phyloP scores from a whole-genome alignment of 2,797 vertebrate species.

The Podargus strigoides region DNA sequence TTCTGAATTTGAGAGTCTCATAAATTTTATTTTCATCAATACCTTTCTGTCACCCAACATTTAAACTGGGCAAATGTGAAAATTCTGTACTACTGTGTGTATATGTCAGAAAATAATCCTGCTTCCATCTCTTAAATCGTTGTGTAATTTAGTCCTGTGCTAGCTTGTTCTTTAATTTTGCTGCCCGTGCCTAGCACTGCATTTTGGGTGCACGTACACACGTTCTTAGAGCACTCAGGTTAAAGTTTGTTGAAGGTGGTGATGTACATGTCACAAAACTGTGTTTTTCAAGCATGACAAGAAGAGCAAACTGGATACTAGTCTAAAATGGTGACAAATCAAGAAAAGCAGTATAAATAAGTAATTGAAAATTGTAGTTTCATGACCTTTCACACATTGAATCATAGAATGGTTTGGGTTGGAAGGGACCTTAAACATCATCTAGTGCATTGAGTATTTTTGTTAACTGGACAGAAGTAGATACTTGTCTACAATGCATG shows the following conservation, averaged over 20 bases:
- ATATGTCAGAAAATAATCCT: not conserved
- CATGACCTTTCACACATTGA: not conserved
- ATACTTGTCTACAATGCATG: fast-evolving
- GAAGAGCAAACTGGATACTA: not conserved
- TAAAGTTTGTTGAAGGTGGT: not conserved
- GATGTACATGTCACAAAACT: not conserved
- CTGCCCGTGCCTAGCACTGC: not conserved
- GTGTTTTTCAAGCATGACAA: not conserved
- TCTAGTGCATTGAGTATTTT: not conserved
- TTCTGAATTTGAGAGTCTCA: not conserved
- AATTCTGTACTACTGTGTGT: not conserved
- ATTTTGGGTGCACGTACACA: not conserved
- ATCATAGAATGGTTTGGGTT: no score
- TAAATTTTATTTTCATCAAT: not conserved
- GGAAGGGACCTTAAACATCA: no score
- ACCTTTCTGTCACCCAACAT: not conserved
- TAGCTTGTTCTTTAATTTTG: not conserved
- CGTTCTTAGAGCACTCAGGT: fast-evolving
- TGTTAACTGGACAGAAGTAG: not conserved
- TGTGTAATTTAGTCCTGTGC: not conserved
- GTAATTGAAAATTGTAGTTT: not conserved
- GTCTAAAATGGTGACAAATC: not conserved
- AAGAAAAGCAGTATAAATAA: not conserved
- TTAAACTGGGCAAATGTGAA: not conserved
- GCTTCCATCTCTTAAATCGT: not conserved